Evolutionary conservation across 1,140 invertebrate genomes (phyloP), one percentile per base, ranked within the genome.

Genomic region (Drosophila equinoxialis): DNA sequence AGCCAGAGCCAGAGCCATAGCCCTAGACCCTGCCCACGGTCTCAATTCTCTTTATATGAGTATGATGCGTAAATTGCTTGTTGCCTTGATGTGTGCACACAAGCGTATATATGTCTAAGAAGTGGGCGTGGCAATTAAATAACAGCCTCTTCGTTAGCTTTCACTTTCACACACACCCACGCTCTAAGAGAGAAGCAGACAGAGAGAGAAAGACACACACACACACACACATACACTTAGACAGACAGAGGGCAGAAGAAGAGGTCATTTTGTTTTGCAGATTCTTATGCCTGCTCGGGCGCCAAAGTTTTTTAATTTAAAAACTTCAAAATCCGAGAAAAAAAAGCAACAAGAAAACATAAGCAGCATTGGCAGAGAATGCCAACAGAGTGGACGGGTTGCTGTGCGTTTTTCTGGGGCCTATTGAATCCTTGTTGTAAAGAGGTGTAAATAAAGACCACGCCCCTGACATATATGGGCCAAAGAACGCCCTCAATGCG

Each of bases 221-320:
- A 64, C 8, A 61, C n/a, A 51, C 11, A 51, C 61, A 59, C 41
- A 74, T 51, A 20, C 10, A 17, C 11, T 4, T 2, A 35, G 11
- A 60, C 14, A 8, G 10, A 23, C 23, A 48, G 14, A 8, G 14
- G 23, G 51, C 37, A 39, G 37, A 39, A 39, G 37, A 39, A 39
- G 37, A 39, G n/a, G 11, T 13, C n/a, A 41, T 48, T 37, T 55
- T 35, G 41, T 45, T 35, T 33, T 58, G 57, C 35, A 51, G 45
- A 20, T 51, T 51, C 45, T 51, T 51, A 51, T 51, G 45, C 45
- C 45, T 51, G 45, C 10, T 51, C 45, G 45, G 45, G 26, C 57
- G 75, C 61, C 82, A 86, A 86, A 86, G 82, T 82, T 86, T 86
- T 86, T 86, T 86, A 86, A 86, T 86, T 86, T 86, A 82, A 86